These are phyloP conservation scores for Motacilla alba DNA, from an alignment of 2,113 vertebrate genomes.

Conservation along the genomic window DNA sequence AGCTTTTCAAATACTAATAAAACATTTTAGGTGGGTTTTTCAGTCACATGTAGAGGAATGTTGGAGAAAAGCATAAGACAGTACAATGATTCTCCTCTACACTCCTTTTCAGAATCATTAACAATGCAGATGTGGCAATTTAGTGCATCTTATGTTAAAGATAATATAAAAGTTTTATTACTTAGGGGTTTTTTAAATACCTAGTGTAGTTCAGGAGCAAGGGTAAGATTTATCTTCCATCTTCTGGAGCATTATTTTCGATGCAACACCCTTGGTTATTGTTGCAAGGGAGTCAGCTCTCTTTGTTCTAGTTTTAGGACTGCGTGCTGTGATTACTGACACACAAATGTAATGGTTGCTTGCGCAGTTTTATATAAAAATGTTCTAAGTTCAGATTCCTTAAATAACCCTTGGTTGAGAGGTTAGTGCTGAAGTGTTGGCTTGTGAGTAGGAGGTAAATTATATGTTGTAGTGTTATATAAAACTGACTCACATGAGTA, in stretches of 20 bases:
- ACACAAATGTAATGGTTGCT: slow-evolving; percentile 67
- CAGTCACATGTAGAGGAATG: not conserved
- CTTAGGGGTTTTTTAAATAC: not conserved
- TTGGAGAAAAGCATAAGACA: not conserved
- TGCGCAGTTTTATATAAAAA: slow-evolving; percentile 72
- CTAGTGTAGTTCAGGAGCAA: not conserved
- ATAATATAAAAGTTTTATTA: not conserved
- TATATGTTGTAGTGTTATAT: slow-evolving; percentile 76
- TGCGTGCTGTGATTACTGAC: slow-evolving; percentile 64
- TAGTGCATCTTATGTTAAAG: not conserved
- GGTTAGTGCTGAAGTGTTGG: slow-evolving; percentile 73
- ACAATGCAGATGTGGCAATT: not conserved
- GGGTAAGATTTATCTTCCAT: not conserved
- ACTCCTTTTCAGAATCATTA: not conserved
- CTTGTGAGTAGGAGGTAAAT: slow-evolving; percentile 79
- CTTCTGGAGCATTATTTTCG: slow-evolving; percentile 18
- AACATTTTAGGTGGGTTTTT: not conserved
- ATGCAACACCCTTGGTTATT: slow-evolving; percentile 26
- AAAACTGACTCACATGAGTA: slow-evolving; percentile 82
- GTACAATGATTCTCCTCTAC: not conserved
- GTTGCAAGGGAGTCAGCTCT: not conserved
- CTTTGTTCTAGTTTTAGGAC: slow-evolving; percentile 44
- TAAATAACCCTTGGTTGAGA: slow-evolving; percentile 72
- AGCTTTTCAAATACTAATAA: not conserved
- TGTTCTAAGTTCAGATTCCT: slow-evolving; percentile 66